Conservation (phyloP, 2,888 invertebrate genomes). For the Lasioglossum marginatum region DNA sequence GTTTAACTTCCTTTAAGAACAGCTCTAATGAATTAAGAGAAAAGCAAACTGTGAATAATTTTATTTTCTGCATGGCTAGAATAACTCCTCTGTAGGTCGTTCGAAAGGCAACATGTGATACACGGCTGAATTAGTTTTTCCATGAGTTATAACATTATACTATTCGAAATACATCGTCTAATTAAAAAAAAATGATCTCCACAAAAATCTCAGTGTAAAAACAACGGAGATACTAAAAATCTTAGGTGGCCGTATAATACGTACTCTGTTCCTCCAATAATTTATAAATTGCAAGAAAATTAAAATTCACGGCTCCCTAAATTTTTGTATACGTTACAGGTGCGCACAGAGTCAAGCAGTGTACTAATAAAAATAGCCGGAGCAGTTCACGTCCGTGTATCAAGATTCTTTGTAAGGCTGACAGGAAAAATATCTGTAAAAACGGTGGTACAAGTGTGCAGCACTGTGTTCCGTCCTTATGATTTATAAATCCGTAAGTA, state of each 20-base stretch:
- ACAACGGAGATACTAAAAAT: not conserved
- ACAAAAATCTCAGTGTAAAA: too few relatives aligned
- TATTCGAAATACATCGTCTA: not conserved
- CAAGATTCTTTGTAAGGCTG: not conserved
- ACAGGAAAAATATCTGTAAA: not conserved
- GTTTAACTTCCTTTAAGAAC: not conserved
- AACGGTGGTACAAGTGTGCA: not conserved
- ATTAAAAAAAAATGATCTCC: not conserved
- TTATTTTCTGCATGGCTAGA: too few relatives aligned
- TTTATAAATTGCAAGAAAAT: not conserved
- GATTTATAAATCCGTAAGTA: constrained; percentile 9
- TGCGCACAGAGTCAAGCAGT: not conserved
- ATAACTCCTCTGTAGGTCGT: too few relatives aligned
- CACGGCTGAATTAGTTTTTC: too few relatives aligned
- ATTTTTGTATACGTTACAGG: not conserved
- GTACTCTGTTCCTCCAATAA: too few relatives aligned
- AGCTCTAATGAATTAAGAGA: not conserved
- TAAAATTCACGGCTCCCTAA: not conserved
- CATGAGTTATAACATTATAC: not conserved
- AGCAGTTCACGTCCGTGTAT: not conserved
- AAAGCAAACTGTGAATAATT: not conserved
- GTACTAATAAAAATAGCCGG: not conserved
- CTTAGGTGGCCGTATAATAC: too few relatives aligned
- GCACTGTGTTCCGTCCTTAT: not conserved
- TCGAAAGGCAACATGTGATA: too few relatives aligned